phyloP scores from a whole-genome alignment of 2,113 vertebrate species.

The Psittacus erithacus region DNA sequence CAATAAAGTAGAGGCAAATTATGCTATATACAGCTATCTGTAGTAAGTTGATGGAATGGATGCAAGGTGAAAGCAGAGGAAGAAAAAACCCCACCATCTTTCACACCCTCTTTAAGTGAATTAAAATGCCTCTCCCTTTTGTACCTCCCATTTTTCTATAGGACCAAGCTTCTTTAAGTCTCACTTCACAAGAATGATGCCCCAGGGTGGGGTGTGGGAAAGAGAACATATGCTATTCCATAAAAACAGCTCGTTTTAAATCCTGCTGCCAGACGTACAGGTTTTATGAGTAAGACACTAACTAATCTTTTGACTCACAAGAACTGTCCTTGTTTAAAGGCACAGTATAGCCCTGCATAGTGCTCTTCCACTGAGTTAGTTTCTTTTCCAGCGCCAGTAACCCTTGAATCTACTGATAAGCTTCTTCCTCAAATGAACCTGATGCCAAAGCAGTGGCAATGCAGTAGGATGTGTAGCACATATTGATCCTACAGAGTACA shows the following conservation, averaged over 20 bases:
- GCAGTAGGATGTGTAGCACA: not conserved
- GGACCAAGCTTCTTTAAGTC: conserved; percentile 51
- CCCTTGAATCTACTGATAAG: not conserved
- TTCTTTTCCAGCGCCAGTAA: not conserved
- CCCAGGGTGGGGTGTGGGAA: conserved; percentile 66
- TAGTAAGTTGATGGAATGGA: not conserved
- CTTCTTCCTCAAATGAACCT: not conserved
- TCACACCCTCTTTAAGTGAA: not conserved
- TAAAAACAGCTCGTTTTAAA: conserved; percentile 65
- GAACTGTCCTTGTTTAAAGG: conserved; percentile 34
- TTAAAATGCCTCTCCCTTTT: conserved; percentile 20
- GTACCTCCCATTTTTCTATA: conserved; percentile 51
- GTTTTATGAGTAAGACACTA: conserved; percentile 58
- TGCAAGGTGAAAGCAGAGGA: not conserved
- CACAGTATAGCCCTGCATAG: not conserved
- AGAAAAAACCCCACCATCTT: not conserved
- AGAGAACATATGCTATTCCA: conserved; percentile 33
- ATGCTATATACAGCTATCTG: fast-evolving
- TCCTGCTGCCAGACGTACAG: conserved; percentile 51
- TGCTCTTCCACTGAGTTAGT: not conserved
- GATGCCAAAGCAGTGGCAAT: not conserved
- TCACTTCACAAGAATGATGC: conserved; percentile 75
- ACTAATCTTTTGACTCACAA: conserved; percentile 58
- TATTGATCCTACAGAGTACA: not conserved
- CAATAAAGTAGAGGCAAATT: not conserved